A percentile compares a stretch with the other conserved stretches of the same genome.
These are phyloP conservation scores for Therioaphis trifolii DNA, from an alignment of 2,888 invertebrate species.

Conservation along the genomic window DNA sequence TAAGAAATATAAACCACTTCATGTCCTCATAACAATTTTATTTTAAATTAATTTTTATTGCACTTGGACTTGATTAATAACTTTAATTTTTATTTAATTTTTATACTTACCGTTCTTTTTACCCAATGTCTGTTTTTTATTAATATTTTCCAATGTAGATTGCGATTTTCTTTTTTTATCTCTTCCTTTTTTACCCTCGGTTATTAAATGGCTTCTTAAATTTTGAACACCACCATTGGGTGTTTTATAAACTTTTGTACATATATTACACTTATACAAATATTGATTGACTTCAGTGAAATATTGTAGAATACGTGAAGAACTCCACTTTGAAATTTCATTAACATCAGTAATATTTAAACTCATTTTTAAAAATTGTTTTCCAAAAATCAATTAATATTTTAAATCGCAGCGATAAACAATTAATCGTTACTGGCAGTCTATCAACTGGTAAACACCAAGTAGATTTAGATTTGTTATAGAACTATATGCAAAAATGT, in stretches of 20 bases:
- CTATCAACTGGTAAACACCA: too few species aligned
- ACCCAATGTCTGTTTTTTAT: constrained; percentile 17
- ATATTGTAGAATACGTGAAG: constrained; percentile 20
- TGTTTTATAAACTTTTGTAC: constrained; percentile 25
- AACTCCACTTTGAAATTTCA: constrained; percentile 11
- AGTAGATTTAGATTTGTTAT: too few species aligned
- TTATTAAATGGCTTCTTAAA: constrained; percentile 14
- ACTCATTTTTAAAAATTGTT: neutral
- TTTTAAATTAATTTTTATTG: constrained; percentile 8
- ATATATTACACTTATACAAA: neutral
- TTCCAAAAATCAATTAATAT: neutral
- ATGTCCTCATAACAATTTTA: constrained; percentile 3
- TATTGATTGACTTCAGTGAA: neutral
- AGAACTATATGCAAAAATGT: too few species aligned
- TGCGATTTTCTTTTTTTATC: constrained; percentile 1
- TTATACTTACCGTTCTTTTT: constrained; percentile 16
- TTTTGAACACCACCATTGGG: constrained; percentile 15
- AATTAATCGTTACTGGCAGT: too few species aligned
- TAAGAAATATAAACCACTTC: constrained; percentile 31
- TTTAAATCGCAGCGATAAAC: too few species aligned
- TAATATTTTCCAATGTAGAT: neutral
- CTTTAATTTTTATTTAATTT: constrained; percentile 5
- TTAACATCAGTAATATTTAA: neutral
- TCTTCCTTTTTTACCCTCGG: constrained; percentile 2
- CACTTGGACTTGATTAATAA: constrained; percentile 6